Evolutionary conservation across 35 echinoderm and acorn worm genomes (phyloP), one percentile per base, ranked within the genome.

Genomic region (Hemicentrotus pulcherrimus): DNA sequence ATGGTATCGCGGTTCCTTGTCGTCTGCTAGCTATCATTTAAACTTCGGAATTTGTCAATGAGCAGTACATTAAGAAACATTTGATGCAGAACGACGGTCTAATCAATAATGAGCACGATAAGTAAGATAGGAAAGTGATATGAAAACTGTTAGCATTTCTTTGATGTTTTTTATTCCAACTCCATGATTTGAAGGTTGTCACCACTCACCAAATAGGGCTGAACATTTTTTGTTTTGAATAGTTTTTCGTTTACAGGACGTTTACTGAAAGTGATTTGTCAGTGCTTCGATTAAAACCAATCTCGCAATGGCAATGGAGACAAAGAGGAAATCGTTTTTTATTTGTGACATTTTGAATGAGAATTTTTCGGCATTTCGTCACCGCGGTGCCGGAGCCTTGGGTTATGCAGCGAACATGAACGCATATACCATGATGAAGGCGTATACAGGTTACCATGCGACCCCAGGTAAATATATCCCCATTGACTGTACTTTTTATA

Each of bases 341-440:
- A 93, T 93, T 31, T 58, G 91, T 47, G 91, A 93, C 48, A 93
- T 93, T 31, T 58, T 93, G 91, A 58, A 46, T 47, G 91, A 93
- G 48, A 93, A 47, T 58, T 93, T 93, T 47, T 58, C 91, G 91
- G 91, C 46, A 93, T 31, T 93, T 47, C 32, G 88, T 41, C 88
- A 90, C 32, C 88, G 18, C 32, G 88, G 12, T 22, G 32, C 32
- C 88, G 46, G 46, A 13, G 32, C 46, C 32, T 45, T 90, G 32
- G 88, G 88, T 47, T 90, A 24, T 30, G 12, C 32, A 32, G 32
- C 32, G 6, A 47, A 90, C 11, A 47, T 33, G 32, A 47, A 41
- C 15, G 47, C 14, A 6, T 93, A 47, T 31, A 15, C 48, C 45
- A 12, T 93, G 91, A 31, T 47, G 91, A 47, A 47, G 47, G 46